Base-by-base conservation (phyloP, 2,888 invertebrate species). In the Xiphydria camelus region DNA sequence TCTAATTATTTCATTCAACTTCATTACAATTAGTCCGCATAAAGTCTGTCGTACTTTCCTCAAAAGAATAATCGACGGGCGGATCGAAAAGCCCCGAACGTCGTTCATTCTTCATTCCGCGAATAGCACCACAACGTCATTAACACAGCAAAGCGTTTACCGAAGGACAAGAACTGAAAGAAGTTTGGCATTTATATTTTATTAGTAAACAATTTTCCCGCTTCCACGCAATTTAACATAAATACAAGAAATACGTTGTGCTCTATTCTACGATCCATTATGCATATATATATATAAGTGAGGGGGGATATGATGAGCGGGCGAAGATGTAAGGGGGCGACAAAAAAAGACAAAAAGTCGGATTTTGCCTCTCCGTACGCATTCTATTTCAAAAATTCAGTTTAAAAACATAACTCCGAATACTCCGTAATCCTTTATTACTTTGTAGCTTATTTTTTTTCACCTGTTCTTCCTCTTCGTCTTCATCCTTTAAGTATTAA, bases 351-450 rank as follows among this genome's bases (percentile, higher is more conserved):
- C 55, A 50, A 49, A 7, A 44, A 42, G 51, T 49, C 51, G 53
- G 44, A 54, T 50, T 60, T 61, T 68, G 68, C 66, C 73, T 73
- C 70, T 68, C 66, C 68, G 66, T 73, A 70, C 70, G 70, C 67
- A 67, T 69, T 72, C 71, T 73, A 73, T 73, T 73, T 73, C 68
- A 67, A 70, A 71, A 71, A 68, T 70, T 70, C 65, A 68, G 65
- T 69, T 71, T 67, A 70, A 72, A 73, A 73, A 70, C 71, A 70
- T 64, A 73, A 73, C 70, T 72, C 64, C 64, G 59, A 72, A 66
- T 68, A 70, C 65, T 68, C 62, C 64, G 63, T 64, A 66, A 68
- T 68, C 66, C 64, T 57, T 56, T 64, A 66, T 68, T 68, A 70
- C 62, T 68, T 63, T 67, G 64, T 65, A 68, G 65, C 61, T 64